phyloP scores from a whole-genome alignment of 2,888 invertebrate genomes.

The Drosophila aldrichi region DNA sequence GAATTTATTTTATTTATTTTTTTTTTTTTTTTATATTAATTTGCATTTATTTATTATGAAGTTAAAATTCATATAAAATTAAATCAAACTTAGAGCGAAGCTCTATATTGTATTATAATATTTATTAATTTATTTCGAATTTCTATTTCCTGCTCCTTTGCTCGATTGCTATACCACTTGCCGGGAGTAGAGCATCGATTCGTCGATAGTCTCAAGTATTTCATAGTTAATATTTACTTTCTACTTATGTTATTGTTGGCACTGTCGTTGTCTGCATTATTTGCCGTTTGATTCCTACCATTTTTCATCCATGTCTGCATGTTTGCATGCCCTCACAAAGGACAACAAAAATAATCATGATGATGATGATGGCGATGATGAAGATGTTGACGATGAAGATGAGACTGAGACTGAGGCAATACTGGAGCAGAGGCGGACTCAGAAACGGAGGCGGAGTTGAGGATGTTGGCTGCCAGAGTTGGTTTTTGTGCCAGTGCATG shows the following conservation, averaged over 20 bases:
- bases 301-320: slow-evolving; percentile 72
- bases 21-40: too few relatives aligned
- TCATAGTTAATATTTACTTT: slow-evolving; percentile 51
- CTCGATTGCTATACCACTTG: neutral
- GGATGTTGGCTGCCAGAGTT: slow-evolving; percentile 36
- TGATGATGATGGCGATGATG: slow-evolving; percentile 13
- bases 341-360: slow-evolving; percentile 53
- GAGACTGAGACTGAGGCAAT: neutral
- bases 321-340: slow-evolving; percentile 77
- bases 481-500: slow-evolving; percentile 49
- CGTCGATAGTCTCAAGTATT: slow-evolving; percentile 8
- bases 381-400: slow-evolving; percentile 15
- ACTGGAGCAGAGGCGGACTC: neutral
- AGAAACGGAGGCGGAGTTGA: neutral
- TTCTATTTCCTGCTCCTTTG: neutral
- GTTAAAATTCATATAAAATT: too few relatives aligned
- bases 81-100: too few relatives aligned
- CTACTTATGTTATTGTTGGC: slow-evolving; percentile 65
- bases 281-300: slow-evolving; percentile 76
- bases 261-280: slow-evolving; percentile 72
- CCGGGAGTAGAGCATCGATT: slow-evolving; percentile 26
- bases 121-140: too few relatives aligned
- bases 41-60: too few relatives aligned
- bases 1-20: too few relatives aligned
- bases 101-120: too few relatives aligned